Evolutionary conservation across 2,888 invertebrate genomes (phyloP), one percentile per base, ranked within the genome.

Genomic region (Linnaemya tessellans): DNA sequence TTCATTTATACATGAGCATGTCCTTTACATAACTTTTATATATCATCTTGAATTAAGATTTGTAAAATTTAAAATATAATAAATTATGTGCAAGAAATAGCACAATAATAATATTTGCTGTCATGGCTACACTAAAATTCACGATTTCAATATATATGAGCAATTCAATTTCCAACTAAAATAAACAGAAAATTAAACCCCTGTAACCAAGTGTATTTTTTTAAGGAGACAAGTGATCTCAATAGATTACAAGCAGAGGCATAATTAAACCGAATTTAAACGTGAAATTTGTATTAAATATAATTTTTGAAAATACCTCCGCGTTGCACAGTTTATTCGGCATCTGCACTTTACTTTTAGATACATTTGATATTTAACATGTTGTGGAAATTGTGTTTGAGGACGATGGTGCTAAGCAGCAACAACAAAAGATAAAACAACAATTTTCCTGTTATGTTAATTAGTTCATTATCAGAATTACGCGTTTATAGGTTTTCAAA

Each of bases 381-480:
- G 30, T 62, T 62, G 11, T 41, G 9, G 7, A 65, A 65, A 38
- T 58, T 73, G 35, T 46, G 25, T 64, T 64, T 38, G 58, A 49
- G 46, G 11, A 56, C 38, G 13, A 60, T 60, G 68, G n/a, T 11
- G 49, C 4, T 46, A 67, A 43, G 20, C 13, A 60, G 18, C 77
- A 62, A 43, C 13, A 30, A 5, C 11, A 35, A 49, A 11, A 46
- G n/a, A 38, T 54, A 64, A 8, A 65, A 58, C 67, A 67, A 73
- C 58, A 60, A 80, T 70, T 77, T 82, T 64, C 49, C 35, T 73
- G 58, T 77, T 78, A 82, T 77, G 82, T 38, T 82, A 83, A 83
- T 83, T 78, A 71, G 77, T 78, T 78, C 71, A 83, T 83, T 83
- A 83, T 78, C 65, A 83, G 65, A 82, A 82, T 82, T 71, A 78